These are phyloP conservation scores for Chaetophractus vellerosus DNA, from an alignment of 2,797 vertebrate species.

Conservation along the genomic window DNA sequence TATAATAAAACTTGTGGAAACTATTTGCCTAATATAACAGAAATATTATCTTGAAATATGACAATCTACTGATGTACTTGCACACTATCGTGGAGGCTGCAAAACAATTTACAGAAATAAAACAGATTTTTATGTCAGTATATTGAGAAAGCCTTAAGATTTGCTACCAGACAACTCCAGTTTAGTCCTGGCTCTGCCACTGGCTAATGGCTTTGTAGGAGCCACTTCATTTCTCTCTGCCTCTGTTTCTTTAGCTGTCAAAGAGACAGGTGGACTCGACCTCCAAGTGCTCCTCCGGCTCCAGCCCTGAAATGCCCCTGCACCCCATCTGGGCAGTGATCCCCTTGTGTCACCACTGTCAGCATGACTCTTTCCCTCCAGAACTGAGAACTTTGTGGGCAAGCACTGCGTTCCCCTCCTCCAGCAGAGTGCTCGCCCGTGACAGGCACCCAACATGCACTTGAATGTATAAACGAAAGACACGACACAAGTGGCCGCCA, in stretches of 20 bases:
- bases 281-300: neutral
- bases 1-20: constrained; percentile 32
- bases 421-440: too few species aligned
- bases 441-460: neutral
- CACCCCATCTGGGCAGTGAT: neutral
- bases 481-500: neutral
- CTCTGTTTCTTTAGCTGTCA: constrained; percentile 31
- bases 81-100: constrained; percentile 1
- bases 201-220: neutral
- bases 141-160: constrained; percentile 11
- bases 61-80: neutral
- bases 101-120: neutral
- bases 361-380: neutral
- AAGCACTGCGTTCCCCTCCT: neutral
- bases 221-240: neutral
- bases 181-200: neutral
- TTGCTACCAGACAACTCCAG: neutral
- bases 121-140: neutral
- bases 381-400: neutral
- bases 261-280: neutral
- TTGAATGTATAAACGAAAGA: neutral
- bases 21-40: constrained; percentile 69
- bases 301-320: neutral
- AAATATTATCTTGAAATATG: constrained; percentile 64
- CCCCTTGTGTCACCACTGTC: neutral